Evolutionary conservation across 1,140 invertebrate species (phyloP), one percentile per base, ranked within the genome.

Genomic region (Polypedilum vanderplanki): DNA sequence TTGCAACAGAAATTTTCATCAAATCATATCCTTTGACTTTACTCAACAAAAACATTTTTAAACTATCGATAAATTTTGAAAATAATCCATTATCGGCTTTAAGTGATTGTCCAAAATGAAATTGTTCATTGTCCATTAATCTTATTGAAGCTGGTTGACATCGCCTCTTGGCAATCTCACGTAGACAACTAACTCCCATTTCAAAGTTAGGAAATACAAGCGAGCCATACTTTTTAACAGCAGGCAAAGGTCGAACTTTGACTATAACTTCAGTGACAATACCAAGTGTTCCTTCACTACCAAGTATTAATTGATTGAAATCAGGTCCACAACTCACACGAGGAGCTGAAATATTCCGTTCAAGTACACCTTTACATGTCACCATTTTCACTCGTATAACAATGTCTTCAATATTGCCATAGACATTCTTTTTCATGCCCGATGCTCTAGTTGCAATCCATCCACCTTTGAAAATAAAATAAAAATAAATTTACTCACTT

Each of bases 361-460:
- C 90, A n/a, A 99, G 82, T 0, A 93, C 91, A 41, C 97, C 93
- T 33, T 84, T 85, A 0, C 93, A 78, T 0, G 95, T 97, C 0
- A 97, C 94, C 88, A 95, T 92, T 81, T 90, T 91, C 0, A 96
- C 89, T 78, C 96, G 91, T 5, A 99, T 90, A 0, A 99, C 82
- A 22, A 98, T 83, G 82, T 98, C 96, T 84, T 98, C n/a, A n/a
- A 99, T 99, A 80, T 99, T 99, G 0, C 97, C 97, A 79, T 98
- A 99, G 0, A 93, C 90, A 81, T 99, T 99, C 84, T 99, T 99
- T 84, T 99, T 99, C 97, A 99, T 99, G 10, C 98, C 97, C 22
- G 96, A 98, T 0, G 98, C 97, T 78, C 97, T 84, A 0, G 98
- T 99, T 0, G 97, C 96, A 10, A 99, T 94, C 98, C 98, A 99